Evolutionary conservation across 2,888 invertebrate genomes (phyloP), one percentile per base, ranked within the genome.

Genomic region (Aleiodes leptofemur): DNA sequence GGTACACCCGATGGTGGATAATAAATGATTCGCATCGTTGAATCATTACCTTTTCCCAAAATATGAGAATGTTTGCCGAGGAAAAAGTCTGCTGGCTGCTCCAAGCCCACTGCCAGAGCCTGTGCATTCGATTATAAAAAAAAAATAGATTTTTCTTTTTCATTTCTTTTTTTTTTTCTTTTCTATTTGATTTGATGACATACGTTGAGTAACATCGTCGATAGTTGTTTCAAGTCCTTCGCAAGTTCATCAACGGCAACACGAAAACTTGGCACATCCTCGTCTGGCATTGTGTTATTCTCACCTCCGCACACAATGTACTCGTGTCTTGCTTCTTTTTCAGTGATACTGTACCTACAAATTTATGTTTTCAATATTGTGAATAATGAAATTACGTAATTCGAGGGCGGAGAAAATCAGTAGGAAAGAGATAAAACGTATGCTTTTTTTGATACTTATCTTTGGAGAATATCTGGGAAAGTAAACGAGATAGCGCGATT

Each of bases 11-110:
- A 83, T 16, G 94, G 94, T 50, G 95, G 95, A 90, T 95, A 95
- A 90, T 94, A 94, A 81, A 95, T 90, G 77, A 95, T 86, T 72
- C 95, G 92, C 89, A 95, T 91, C 68, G 93, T 92, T 31, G 94
- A 93, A 77, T 92, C 92, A 88, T 94, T 94, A 82, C 90, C 91
- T 80, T 91, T 90, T 69, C 92, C 92, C 89, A 95, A 90, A 92
- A 94, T 93, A 81, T 92, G 92, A 38, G 92, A 91, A 90, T 95
- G 94, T 85, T 93, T 92, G 73, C 92, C 92, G 66, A 93, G 88
- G 86, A 95, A 92, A 81, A 91, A 90, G 88, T 91, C 90, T 72
- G 92, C 91, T 7, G 92, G 91, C 83, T 94, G 91, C 78, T 94
- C 93, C 92, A 90, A 81, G 56, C 88, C 89, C 77, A 88, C 84